Percentiles rank a stretch among this genome's conserved stretches.
Evolutionary conservation across 2,797 vertebrate genomes (phyloP).

Genomic region (Borostomias antarcticus): DNA sequence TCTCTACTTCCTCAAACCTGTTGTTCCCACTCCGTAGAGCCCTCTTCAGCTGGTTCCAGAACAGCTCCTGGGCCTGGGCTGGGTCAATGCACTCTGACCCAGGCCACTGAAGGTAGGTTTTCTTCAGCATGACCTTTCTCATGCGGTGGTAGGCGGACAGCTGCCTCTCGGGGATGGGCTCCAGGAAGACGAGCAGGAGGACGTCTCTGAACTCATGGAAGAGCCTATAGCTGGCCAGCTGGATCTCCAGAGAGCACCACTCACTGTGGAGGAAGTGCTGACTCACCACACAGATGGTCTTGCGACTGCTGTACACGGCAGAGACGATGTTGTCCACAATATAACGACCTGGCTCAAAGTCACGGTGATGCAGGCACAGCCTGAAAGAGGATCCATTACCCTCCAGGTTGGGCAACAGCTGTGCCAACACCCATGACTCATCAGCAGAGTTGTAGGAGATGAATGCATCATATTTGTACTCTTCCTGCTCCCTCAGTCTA

Average conservation of each 20-base stretch:
- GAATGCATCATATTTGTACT: conserved; percentile 84
- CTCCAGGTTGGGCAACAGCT: conserved; percentile 78
- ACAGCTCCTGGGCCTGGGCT: conserved; percentile 74
- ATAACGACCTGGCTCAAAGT: conserved; percentile 78
- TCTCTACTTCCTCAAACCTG: conserved; percentile 44
- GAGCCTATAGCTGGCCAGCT: conserved; percentile 85
- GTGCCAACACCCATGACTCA: conserved; percentile 82
- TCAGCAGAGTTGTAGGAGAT: conserved; percentile 86
- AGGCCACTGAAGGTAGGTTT: conserved; percentile 87
- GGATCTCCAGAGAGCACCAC: conserved; percentile 89
- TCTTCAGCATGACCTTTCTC: conserved; percentile 86
- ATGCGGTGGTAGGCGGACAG: conserved; percentile 84
- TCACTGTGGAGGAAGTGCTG: conserved; percentile 84
- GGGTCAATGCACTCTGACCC: conserved; percentile 67
- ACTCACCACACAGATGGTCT: conserved; percentile 86
- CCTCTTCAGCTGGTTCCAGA: conserved; percentile 81
- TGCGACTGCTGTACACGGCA: conserved; percentile 83
- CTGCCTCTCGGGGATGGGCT: conserved; percentile 77
- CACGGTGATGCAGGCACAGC: conserved; percentile 79
- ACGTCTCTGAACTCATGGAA: conserved; percentile 86
- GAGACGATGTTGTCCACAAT: conserved; percentile 86
- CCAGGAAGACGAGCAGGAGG: conserved; percentile 83
- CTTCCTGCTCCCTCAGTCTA: conserved; percentile 71
- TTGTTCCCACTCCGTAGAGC: conserved; percentile 68
- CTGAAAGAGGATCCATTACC: conserved; percentile 64